These are phyloP conservation scores for Phylloscopus trochiloides DNA, from an alignment of 2,113 vertebrate genomes.

Conservation along the genomic window DNA sequence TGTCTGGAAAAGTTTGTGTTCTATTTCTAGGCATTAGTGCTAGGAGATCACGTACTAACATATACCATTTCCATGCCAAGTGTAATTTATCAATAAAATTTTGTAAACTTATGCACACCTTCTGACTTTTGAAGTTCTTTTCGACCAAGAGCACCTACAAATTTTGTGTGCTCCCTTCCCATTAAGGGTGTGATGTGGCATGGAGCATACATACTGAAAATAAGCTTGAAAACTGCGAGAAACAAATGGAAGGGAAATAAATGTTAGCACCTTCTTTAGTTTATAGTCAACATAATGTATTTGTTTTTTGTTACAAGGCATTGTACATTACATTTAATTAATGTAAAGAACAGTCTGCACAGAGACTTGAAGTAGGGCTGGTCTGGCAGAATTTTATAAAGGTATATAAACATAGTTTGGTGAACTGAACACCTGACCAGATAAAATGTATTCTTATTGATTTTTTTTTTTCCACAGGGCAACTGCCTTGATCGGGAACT, in stretches of 20 bases:
- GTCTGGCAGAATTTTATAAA: neutral
- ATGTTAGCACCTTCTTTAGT: neutral
- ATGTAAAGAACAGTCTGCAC: neutral
- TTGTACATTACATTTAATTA: neutral
- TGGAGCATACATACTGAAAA: neutral
- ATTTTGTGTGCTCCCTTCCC: neutral
- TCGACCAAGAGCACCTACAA: neutral
- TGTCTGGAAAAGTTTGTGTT: neutral
- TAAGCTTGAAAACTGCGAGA: neutral
- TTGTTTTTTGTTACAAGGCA: neutral
- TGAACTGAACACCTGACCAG: neutral
- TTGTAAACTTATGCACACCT: neutral
- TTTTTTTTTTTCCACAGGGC: neutral
- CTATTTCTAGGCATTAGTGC: neutral
- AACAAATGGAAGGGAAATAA: neutral
- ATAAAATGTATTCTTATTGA: neutral
- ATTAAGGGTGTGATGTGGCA: neutral
- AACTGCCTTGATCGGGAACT: neutral
- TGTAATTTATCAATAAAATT: neutral
- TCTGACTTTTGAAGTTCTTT: neutral
- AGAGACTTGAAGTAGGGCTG: neutral
- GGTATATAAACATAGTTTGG: neutral
- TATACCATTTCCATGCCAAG: neutral
- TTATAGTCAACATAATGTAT: neutral
- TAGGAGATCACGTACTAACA: neutral